phyloP scores from a whole-genome alignment of 1,140 invertebrate species.

The Idris sp. region DNA sequence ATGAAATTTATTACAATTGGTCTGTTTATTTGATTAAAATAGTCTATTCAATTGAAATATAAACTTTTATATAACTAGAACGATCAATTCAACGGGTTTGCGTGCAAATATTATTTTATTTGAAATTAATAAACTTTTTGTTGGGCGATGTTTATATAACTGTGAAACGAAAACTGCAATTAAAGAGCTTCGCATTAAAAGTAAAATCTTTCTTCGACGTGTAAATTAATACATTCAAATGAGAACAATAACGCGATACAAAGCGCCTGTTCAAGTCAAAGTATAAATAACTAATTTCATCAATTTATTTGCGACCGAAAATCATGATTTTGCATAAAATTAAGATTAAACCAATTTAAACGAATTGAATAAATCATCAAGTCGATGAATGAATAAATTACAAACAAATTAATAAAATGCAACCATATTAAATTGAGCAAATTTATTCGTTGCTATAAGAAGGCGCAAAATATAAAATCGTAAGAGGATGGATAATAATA shows the following conservation, averaged over 20 bases:
- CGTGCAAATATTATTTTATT: constrained; percentile 53
- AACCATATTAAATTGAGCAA: too few species aligned
- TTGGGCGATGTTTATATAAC: constrained; percentile 26
- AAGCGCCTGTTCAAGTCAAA: constrained; percentile 8
- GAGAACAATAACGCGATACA: constrained; percentile 40
- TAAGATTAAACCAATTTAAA: constrained; percentile 39
- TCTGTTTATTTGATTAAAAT: constrained; percentile 51
- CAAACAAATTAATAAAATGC: too few species aligned
- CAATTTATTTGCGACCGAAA: constrained; percentile 23
- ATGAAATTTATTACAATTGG: constrained; percentile 44
- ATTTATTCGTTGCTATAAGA: too few species aligned
- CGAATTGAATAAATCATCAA: too few species aligned
- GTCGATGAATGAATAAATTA: too few species aligned
- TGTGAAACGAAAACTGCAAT: constrained; percentile 36
- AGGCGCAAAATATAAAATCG: constrained; percentile 18
- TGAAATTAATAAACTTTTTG: constrained; percentile 59
- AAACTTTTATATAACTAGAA: constrained; percentile 42
- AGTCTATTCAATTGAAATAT: constrained; percentile 26
- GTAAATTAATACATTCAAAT: constrained; percentile 38
- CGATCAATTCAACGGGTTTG: constrained; percentile 26
- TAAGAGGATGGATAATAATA: too few species aligned
- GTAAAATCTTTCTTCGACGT: constrained; percentile 42
- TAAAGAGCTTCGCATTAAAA: constrained; percentile 38
- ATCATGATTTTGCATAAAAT: constrained; percentile 40
- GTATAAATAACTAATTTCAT: constrained; percentile 38